phyloP scores from a whole-genome alignment of 92 coral and sea anemone genomes.

The Epizoanthus illoricatus region DNA sequence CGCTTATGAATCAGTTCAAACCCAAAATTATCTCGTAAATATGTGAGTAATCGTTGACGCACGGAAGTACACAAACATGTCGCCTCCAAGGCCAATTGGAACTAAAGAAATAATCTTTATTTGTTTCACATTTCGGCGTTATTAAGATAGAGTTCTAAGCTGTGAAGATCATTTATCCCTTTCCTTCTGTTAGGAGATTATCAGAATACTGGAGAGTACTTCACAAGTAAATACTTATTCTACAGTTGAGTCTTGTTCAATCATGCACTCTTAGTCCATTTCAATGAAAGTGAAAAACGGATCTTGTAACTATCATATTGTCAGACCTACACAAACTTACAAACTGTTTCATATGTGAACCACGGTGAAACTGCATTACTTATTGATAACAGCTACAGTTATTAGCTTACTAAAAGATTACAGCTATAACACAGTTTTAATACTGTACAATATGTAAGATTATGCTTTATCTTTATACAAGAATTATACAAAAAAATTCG shows the following conservation, averaged over 20 bases:
- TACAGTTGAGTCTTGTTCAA: not conserved
- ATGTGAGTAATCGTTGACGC: not conserved
- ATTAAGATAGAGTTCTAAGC: not conserved
- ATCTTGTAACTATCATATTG: not conserved
- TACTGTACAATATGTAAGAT: too few relatives aligned
- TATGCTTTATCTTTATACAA: too few relatives aligned
- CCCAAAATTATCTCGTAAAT: not conserved
- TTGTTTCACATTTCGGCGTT: slow-evolving; percentile 3
- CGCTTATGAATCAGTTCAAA: not conserved
- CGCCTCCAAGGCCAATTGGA: not conserved
- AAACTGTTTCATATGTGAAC: too few relatives aligned
- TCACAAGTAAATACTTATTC: slow-evolving; percentile 1
- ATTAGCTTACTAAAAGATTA: too few relatives aligned
- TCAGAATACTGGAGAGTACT: not conserved
- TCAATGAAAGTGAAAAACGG: not conserved
- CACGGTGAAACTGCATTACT: too few relatives aligned
- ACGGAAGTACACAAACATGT: not conserved
- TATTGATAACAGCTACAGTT: too few relatives aligned
- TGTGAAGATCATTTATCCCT: not conserved
- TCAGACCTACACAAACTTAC: too few relatives aligned
- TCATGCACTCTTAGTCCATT: not conserved
- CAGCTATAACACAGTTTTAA: too few relatives aligned
- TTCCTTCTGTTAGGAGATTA: not conserved
- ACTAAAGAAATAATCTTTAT: not conserved
- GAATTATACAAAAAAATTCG: too few relatives aligned